Evolutionary conservation across 2,797 vertebrate species (phyloP).

Genomic region (Poecile montanus): DNA sequence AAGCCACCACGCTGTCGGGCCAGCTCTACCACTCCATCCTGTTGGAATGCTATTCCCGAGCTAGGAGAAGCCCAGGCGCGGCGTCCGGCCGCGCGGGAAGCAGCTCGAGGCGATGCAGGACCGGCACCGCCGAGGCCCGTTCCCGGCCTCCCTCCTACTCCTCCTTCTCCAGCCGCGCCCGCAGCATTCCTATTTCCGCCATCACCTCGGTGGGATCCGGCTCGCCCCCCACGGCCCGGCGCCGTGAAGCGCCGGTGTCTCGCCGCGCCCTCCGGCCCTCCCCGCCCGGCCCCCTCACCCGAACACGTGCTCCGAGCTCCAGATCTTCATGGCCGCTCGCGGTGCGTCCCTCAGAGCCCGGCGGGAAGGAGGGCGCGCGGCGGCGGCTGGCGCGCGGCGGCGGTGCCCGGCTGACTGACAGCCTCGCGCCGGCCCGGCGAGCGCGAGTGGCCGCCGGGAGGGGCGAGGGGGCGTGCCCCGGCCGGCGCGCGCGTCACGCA

Average conservation of each 20-base stretch:
- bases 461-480: not conserved
- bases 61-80: not conserved
- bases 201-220: not conserved
- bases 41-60: not conserved
- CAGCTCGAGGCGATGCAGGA: not conserved
- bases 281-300: constrained; percentile 55
- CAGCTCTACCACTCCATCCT: not conserved
- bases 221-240: not conserved
- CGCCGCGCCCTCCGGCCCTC: not conserved
- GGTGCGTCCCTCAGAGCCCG: not conserved
- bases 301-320: constrained; percentile 82
- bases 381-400: not conserved
- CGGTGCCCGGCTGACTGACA: not conserved
- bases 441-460: not conserved
- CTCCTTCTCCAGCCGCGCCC: not conserved
- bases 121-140: not conserved
- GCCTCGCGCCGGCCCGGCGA: not conserved
- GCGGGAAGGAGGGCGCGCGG: not conserved
- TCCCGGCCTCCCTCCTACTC: not conserved
- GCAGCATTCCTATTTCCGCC: not conserved
- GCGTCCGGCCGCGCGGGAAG: too few species aligned
- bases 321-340: constrained; percentile 74
- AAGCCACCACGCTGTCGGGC: not conserved
- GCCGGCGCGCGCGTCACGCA: not conserved
- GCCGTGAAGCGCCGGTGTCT: not conserved